Conservation (phyloP, 1,140 invertebrate genomes). For the Colletes gigas region DNA sequence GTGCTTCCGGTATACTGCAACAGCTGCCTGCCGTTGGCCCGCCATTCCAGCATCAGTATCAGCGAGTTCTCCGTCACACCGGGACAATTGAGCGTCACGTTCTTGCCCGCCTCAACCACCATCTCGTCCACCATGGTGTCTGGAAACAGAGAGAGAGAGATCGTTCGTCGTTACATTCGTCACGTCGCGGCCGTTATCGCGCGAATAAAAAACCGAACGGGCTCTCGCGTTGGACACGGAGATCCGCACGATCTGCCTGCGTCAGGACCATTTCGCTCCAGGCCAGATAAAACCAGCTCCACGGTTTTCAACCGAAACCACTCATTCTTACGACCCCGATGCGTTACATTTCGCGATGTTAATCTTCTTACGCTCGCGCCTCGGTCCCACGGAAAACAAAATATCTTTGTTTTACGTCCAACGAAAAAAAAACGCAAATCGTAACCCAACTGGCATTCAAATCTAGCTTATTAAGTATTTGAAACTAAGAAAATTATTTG, state of each 20-base stretch:
- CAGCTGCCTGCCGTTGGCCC: slow-evolving; percentile 76
- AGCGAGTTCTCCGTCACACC: slow-evolving; percentile 85
- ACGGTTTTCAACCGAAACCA: background rate
- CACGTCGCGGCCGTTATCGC: slow-evolving; percentile 39
- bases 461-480: no score
- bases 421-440: no score
- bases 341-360: background rate
- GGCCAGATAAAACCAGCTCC: slow-evolving; percentile 44
- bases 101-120: slow-evolving; percentile 84
- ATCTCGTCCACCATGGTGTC: slow-evolving; percentile 83
- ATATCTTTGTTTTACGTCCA: no score
- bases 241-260: slow-evolving; percentile 39
- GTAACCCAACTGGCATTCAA: no score
- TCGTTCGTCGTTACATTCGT: slow-evolving; percentile 43
- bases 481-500: no score
- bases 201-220: slow-evolving; percentile 45
- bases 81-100: slow-evolving; percentile 85
- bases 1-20: slow-evolving; percentile 82
- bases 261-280: slow-evolving; percentile 52
- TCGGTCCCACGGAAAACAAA: no score
- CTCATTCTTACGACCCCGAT: background rate
- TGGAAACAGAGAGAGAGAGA: slow-evolving; percentile 57
- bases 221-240: background rate
- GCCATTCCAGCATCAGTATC: slow-evolving; percentile 85
- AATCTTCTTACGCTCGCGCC: no score